phyloP scores from a whole-genome alignment of 2,797 vertebrate genomes.

The Danionella dracula region DNA sequence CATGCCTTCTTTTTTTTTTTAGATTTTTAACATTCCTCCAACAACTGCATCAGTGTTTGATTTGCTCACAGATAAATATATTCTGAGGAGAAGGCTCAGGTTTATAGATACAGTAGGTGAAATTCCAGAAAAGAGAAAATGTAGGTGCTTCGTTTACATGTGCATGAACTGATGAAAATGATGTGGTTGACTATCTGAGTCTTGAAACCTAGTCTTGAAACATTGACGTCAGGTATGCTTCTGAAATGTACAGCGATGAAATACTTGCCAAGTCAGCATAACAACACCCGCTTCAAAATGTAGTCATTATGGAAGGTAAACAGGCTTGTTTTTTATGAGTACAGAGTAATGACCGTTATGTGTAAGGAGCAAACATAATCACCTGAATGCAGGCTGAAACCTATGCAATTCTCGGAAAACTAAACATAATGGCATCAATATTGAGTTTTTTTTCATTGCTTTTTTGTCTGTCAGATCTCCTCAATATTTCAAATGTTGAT shows the following conservation, averaged over 20 bases:
- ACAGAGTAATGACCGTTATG: conserved; percentile 36
- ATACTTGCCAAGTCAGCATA: conserved; percentile 24
- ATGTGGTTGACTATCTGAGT: too few relatives aligned
- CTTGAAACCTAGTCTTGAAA: too few relatives aligned
- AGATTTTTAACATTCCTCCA: too few relatives aligned
- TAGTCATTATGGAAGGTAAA: conserved; percentile 15
- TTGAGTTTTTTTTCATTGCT: conserved; percentile 4
- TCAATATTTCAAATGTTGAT: too few relatives aligned
- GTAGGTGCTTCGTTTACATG: too few relatives aligned
- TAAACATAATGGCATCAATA: conserved; percentile 18
- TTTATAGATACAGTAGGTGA: too few relatives aligned
- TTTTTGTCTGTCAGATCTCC: neutral
- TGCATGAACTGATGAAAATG: too few relatives aligned
- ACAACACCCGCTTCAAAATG: conserved; percentile 10
- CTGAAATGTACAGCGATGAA: neutral
- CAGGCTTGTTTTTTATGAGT: conserved; percentile 25
- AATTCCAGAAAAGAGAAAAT: too few relatives aligned
- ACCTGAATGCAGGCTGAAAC: conserved; percentile 22
- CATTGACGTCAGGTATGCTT: conserved; percentile 17
- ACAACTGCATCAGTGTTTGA: too few relatives aligned
- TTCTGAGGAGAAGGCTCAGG: too few relatives aligned
- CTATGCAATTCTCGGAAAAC: conserved; percentile 16
- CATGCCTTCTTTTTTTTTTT: too few relatives aligned
- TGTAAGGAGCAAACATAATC: conserved; percentile 37
- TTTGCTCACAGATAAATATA: too few relatives aligned